phyloP scores from a whole-genome alignment of 1,140 invertebrate genomes.

The Cherax quadricarinatus region DNA sequence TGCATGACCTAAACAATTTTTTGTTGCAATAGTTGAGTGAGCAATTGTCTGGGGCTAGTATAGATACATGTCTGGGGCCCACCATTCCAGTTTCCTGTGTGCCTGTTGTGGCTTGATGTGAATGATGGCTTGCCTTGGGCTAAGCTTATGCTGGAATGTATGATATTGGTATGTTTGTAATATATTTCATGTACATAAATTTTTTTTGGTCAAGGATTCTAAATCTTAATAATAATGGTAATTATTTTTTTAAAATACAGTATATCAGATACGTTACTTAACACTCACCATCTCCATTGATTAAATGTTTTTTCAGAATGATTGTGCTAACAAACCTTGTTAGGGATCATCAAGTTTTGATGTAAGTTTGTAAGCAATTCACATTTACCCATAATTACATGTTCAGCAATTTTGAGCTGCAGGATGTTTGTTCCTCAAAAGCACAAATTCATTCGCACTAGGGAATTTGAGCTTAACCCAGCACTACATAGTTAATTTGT shows the following conservation, averaged over 20 bases:
- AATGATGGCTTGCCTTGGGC: slow-evolving; percentile 49
- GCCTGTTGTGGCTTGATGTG: slow-evolving; percentile 42
- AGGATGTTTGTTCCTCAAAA: slow-evolving; percentile 19
- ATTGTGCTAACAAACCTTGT: slow-evolving; percentile 24
- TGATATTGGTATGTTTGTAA: slow-evolving; percentile 57
- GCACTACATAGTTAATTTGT: too few relatives aligned
- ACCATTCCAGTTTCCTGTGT: slow-evolving; percentile 56
- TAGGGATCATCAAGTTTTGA: slow-evolving; percentile 16
- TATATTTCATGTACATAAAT: slow-evolving; percentile 60
- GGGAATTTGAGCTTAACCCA: neutral
- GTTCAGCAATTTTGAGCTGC: slow-evolving; percentile 54
- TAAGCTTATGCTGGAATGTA: slow-evolving; percentile 55
- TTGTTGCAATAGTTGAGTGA: slow-evolving; percentile 13
- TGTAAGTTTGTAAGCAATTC: neutral
- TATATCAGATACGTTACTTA: slow-evolving; percentile 47
- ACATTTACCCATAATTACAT: slow-evolving; percentile 10
- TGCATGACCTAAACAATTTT: slow-evolving; percentile 36
- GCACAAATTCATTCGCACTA: neutral
- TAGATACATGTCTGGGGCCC: slow-evolving; percentile 47
- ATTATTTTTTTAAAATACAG: slow-evolving; percentile 13
- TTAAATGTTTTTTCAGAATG: slow-evolving; percentile 10
- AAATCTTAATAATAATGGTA: slow-evolving; percentile 40
- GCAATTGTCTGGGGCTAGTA: slow-evolving; percentile 25
- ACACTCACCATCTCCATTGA: slow-evolving; percentile 38
- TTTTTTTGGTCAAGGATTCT: slow-evolving; percentile 62